Conservation (phyloP, 92 coral and sea anemone genomes). For the Phenganax stokvisi region DNA sequence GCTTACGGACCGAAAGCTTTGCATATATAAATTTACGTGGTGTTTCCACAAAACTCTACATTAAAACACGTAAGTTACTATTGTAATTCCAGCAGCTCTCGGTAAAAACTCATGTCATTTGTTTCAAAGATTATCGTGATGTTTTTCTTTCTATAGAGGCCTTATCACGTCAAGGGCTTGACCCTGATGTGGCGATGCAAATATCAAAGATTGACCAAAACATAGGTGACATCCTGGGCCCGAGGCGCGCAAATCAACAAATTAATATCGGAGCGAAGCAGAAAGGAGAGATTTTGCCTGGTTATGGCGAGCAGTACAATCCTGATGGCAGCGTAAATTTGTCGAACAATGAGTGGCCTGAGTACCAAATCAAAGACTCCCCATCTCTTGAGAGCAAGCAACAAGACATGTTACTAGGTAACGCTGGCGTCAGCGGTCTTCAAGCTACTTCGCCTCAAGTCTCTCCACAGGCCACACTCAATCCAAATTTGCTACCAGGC, state of each 20-base stretch:
- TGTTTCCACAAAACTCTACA: too few relatives aligned
- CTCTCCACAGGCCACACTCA: slow-evolving; percentile 35
- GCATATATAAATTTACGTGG: too few relatives aligned
- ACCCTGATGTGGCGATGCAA: slow-evolving; percentile 30
- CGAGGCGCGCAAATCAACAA: neutral
- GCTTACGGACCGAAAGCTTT: too few relatives aligned
- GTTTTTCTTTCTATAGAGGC: slow-evolving; percentile 15
- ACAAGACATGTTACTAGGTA: slow-evolving; percentile 18
- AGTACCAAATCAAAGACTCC: slow-evolving; percentile 36
- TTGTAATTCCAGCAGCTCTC: neutral
- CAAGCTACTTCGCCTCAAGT: slow-evolving; percentile 16
- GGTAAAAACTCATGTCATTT: neutral
- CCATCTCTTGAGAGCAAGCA: neutral
- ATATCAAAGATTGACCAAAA: slow-evolving; percentile 34
- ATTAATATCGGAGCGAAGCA: neutral
- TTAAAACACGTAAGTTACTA: slow-evolving; percentile 23
- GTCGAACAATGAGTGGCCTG: slow-evolving; percentile 31
- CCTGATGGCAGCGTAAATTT: slow-evolving; percentile 32
- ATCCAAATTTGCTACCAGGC: slow-evolving; percentile 29
- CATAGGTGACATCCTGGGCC: slow-evolving; percentile 21
- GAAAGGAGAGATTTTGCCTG: slow-evolving; percentile 29
- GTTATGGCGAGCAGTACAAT: slow-evolving; percentile 34
- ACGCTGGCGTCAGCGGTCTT: slow-evolving; percentile 17
- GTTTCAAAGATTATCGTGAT: neutral
- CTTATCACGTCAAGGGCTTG: slow-evolving; percentile 34